Conservation (phyloP, 2,797 vertebrate species). For the Myoxocephalus aenaeus region DNA sequence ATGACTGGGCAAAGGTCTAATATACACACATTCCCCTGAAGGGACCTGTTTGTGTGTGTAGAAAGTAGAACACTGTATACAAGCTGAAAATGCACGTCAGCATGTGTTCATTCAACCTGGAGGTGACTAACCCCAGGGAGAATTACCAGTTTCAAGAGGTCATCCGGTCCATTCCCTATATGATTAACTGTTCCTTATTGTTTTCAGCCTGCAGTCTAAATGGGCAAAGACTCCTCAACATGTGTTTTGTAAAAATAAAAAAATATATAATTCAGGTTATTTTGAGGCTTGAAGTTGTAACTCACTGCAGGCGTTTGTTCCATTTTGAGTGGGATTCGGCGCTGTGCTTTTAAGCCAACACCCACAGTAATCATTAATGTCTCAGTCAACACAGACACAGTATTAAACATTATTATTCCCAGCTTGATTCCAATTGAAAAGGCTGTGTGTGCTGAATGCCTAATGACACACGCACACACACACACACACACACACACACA, state of each 20-base stretch:
- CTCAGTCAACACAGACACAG: constrained; percentile 10
- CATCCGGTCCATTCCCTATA: constrained; percentile 6
- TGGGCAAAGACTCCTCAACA: neutral
- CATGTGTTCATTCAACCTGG: constrained; percentile 47
- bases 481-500: too few species aligned
- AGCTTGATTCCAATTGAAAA: constrained; percentile 31
- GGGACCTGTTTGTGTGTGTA: constrained; percentile 13
- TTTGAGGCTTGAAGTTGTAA: neutral
- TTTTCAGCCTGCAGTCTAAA: neutral
- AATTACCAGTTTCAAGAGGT: constrained; percentile 19
- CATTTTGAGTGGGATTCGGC: neutral
- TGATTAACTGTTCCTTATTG: neutral
- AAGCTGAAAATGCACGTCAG: constrained; percentile 24
- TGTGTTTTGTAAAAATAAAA: neutral
- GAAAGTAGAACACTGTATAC: constrained; percentile 1
- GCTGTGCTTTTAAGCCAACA: neutral
- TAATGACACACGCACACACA: neutral
- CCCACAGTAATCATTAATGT: constrained; percentile 23
- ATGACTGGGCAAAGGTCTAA: constrained; percentile 68
- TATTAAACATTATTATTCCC: constrained; percentile 25
- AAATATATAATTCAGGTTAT: neutral
- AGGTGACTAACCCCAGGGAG: constrained; percentile 56
- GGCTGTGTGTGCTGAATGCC: neutral
- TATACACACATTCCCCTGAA: constrained; percentile 29
- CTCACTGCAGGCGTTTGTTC: neutral